Evolutionary conservation across 1,140 invertebrate species (phyloP), one percentile per base, ranked within the genome.

Genomic region (Theocolax elegans): DNA sequence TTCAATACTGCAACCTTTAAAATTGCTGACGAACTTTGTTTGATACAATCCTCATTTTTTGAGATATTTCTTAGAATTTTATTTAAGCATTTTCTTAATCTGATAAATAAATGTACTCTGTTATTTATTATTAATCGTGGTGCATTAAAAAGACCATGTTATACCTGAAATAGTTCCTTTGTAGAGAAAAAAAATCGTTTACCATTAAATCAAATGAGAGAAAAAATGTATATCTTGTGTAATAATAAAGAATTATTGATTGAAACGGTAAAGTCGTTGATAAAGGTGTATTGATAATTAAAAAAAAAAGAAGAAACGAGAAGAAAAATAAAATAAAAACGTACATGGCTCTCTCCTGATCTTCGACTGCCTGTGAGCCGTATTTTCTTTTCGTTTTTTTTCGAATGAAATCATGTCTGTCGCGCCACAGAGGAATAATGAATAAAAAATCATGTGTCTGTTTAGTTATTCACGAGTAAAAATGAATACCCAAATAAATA

Each of bases 401-500:
- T 51, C 38, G 59, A 65, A 59, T 49, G 23, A 40, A 60, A 66
- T 42, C 29, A 66, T 59, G 53, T 66, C 53, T 73, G 63, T 72
- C 72, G 72, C 69, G 75, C 60, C 64, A 67, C 74, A 76, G 71
- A 76, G 19, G 42, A 65, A 46, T 64, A 48, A 58, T 25, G 29
- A 38, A 38, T n/a, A 72, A 62, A 75, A 72, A 76, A 81, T 79
- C 80, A 79, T 83, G 81, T 83, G 83, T 82, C 81, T 84, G 79
- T 84, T 71, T 82, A 84, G 81, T 85, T 85, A 83, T 59, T 80
- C 79, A 82, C 77, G 80, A 73, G 70, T 84, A 84, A 75, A 77
- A 51, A 35, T 80, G 77, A 80, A 84, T 84, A 84, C 83, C 81
- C 82, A 84, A 81, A 82, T 81, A 81, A 81, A 85, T 83, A 84